Percentiles rank a stretch among this genome's conserved stretches.
These are phyloP conservation scores for Calyptomena viridis DNA, from an alignment of 2,113 vertebrate species.

Conservation along the genomic window DNA sequence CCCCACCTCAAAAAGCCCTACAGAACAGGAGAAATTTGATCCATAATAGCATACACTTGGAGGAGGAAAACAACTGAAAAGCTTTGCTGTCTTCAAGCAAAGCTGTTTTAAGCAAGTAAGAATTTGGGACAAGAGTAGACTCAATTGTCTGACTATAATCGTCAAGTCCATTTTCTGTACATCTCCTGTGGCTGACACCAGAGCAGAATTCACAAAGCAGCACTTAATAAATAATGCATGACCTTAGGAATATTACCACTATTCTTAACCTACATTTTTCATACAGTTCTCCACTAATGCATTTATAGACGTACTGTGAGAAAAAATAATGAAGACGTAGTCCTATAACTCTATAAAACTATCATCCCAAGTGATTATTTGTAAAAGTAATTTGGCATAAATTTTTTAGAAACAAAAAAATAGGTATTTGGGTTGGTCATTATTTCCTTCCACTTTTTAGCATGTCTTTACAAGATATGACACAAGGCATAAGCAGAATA, in stretches of 20 bases:
- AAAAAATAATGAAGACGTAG: background rate
- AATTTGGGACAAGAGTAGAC: background rate
- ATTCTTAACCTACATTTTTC: background rate
- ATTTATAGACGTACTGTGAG: background rate
- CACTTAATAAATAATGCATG: background rate
- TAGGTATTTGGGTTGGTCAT: background rate
- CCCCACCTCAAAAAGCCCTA: background rate
- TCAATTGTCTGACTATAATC: rapidly evolving
- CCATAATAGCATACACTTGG: background rate
- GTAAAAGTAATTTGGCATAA: background rate
- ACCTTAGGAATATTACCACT: background rate
- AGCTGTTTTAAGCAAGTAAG: background rate
- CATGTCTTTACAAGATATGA: background rate
- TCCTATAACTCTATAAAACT: background rate
- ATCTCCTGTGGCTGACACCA: background rate
- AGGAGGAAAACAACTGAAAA: background rate
- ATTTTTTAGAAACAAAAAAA: background rate
- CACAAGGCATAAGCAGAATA: background rate
- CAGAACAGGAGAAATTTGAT: background rate
- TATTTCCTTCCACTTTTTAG: background rate
- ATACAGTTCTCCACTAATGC: background rate
- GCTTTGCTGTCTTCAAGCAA: background rate
- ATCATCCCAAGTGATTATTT: background rate
- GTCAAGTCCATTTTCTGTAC: background rate
- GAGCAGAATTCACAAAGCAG: background rate